These are phyloP conservation scores for Lithophane leautieri DNA, from an alignment of 2,888 invertebrate species.

Conservation along the genomic window DNA sequence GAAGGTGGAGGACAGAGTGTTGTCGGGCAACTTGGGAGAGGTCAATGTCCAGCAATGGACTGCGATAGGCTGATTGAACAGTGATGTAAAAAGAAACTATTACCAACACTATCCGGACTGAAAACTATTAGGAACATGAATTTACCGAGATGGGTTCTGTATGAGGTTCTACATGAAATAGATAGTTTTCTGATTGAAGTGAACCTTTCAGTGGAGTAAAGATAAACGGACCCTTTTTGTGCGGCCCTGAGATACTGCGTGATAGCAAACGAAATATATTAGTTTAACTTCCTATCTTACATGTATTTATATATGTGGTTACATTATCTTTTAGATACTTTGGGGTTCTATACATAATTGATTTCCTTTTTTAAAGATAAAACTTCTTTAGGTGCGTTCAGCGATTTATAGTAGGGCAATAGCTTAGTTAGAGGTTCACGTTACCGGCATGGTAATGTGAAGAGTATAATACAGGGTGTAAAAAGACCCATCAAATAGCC, in stretches of 20 bases:
- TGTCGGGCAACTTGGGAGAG: too few relatives aligned
- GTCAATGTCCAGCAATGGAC: too few relatives aligned
- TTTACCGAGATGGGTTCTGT: not conserved
- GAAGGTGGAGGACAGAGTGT: too few relatives aligned
- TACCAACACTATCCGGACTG: not conserved
- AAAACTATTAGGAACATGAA: not conserved
- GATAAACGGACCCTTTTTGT: conserved; percentile 51
- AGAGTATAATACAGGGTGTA: too few relatives aligned
- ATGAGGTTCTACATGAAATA: conserved; percentile 28
- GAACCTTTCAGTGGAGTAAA: conserved; percentile 57
- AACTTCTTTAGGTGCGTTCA: not conserved
- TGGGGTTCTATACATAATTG: not conserved
- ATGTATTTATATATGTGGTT: not conserved
- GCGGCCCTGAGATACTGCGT: conserved; percentile 33
- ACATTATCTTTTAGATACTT: not conserved
- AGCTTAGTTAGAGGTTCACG: not conserved
- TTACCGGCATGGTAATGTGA: not conserved
- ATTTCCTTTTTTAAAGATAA: not conserved
- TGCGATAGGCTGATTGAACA: too few relatives aligned
- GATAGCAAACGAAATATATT: conserved; percentile 25
- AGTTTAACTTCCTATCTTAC: conserved; percentile 2
- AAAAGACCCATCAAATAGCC: too few relatives aligned
- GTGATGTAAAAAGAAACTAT: too few relatives aligned
- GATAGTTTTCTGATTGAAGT: conserved; percentile 61
- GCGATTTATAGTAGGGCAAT: not conserved